Conservation (phyloP, 2,888 invertebrate genomes). For the Drosophila pseudotalamancana region DNA sequence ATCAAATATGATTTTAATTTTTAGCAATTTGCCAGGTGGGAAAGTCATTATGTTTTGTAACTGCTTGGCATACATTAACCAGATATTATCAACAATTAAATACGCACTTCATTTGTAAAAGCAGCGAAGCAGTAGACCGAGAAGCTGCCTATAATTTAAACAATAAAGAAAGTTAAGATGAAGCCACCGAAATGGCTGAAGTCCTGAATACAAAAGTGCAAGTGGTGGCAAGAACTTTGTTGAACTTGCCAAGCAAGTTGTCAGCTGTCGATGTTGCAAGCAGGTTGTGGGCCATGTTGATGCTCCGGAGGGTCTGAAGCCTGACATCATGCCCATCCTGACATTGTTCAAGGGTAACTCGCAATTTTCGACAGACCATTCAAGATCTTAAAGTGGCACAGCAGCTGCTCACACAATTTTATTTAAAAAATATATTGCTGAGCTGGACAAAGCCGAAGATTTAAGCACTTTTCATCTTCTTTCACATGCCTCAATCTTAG, state of each 20-base stretch:
- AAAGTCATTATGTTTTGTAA: too few species aligned
- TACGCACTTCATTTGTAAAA: conserved; percentile 42
- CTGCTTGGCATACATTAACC: too few species aligned
- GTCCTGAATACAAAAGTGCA: conserved; percentile 32
- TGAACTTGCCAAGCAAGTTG: conserved; percentile 33
- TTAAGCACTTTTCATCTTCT: not conserved
- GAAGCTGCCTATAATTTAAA: conserved; percentile 55
- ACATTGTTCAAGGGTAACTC: too few species aligned
- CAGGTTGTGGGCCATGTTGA: too few species aligned
- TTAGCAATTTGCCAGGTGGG: too few species aligned
- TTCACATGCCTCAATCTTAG: not conserved
- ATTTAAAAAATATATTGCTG: too few species aligned
- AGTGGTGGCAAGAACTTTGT: conserved; percentile 35
- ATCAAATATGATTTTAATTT: too few species aligned
- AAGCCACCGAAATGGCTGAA: conserved; percentile 19
- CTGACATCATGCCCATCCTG: too few species aligned
- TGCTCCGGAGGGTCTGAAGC: too few species aligned
- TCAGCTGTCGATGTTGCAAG: not conserved
- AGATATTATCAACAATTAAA: too few species aligned
- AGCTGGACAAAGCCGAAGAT: not conserved
- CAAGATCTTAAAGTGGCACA: not conserved
- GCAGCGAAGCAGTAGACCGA: conserved; percentile 4
- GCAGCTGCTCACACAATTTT: too few species aligned
- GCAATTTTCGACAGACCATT: conserved; percentile 1
- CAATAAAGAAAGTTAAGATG: conserved; percentile 32